phyloP scores from a whole-genome alignment of 2,113 vertebrate species.

The Benitochromis conjunctus region DNA sequence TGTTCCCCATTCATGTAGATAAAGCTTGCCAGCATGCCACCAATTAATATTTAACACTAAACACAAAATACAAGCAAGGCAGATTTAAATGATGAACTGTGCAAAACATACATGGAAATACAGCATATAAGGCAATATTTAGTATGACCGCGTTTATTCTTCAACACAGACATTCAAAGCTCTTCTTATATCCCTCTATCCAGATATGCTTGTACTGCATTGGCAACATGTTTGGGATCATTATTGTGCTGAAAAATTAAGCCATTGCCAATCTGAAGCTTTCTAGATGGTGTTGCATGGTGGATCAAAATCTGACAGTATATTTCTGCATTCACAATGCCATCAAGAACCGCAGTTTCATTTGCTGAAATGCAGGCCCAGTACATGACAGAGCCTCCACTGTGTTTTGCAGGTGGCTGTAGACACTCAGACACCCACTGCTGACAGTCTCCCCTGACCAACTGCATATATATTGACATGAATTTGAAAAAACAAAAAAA shows the following conservation, averaged over 20 bases:
- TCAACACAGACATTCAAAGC: not conserved
- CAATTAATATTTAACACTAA: not conserved
- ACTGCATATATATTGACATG: not conserved
- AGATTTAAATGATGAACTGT: not conserved
- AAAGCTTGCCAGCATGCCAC: not conserved
- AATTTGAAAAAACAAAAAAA: not conserved
- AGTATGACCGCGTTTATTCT: not conserved
- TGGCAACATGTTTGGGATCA: not conserved
- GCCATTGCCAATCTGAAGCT: not conserved
- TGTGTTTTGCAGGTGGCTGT: not conserved
- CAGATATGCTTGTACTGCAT: not conserved
- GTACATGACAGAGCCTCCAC: not conserved
- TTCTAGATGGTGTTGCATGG: not conserved
- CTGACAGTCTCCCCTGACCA: not conserved
- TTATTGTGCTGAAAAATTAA: not conserved
- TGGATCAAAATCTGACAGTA: not conserved
- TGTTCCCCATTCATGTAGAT: not conserved
- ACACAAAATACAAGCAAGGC: not conserved
- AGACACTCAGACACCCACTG: not conserved
- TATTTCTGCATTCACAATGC: not conserved
- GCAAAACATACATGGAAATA: not conserved
- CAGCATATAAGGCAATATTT: not conserved
- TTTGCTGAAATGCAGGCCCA: not conserved
- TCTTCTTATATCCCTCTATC: not conserved
- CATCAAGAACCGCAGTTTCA: not conserved